These are phyloP conservation scores for Pseudolaguvia tuberculata DNA, from an alignment of 2,113 vertebrate genomes.

Conservation along the genomic window DNA sequence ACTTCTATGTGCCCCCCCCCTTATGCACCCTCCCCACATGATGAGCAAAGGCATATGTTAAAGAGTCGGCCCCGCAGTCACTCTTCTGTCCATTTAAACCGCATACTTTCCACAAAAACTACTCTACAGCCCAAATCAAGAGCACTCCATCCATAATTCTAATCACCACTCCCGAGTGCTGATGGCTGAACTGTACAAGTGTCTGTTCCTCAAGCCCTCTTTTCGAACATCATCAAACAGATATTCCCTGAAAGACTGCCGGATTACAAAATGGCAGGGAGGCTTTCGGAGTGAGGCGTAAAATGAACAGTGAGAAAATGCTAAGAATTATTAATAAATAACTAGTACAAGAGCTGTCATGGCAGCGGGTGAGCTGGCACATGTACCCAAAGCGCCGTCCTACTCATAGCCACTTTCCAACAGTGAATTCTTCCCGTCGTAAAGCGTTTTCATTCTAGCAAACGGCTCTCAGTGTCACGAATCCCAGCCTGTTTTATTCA, in stretches of 20 bases:
- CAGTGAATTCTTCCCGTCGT: neutral
- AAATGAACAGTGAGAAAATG: conserved; percentile 66
- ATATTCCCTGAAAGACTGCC: conserved; percentile 55
- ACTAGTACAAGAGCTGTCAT: conserved; percentile 49
- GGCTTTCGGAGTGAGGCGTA: conserved; percentile 62
- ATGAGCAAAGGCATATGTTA: conserved; percentile 2
- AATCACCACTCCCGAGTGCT: conserved; percentile 16
- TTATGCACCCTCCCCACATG: neutral
- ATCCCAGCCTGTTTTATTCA: neutral
- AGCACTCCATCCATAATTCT: conserved; percentile 12
- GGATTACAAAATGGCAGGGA: conserved; percentile 55
- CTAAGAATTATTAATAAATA: conserved; percentile 70
- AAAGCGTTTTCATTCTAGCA: neutral
- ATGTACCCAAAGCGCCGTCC: conserved; percentile 3
- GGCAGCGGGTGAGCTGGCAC: conserved; percentile 10
- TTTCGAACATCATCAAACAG: neutral
- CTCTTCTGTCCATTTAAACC: conserved; percentile 18
- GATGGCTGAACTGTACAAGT: conserved; percentile 11
- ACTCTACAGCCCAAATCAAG: conserved; percentile 12
- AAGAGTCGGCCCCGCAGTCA: conserved; percentile 4
- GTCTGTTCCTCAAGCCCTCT: neutral
- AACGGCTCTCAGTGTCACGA: neutral
- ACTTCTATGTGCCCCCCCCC: neutral
- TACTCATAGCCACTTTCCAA: neutral
- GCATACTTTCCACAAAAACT: conserved; percentile 8